Base-by-base conservation (phyloP, 1,140 invertebrate species). In the Diorhabda carinulata region DNA sequence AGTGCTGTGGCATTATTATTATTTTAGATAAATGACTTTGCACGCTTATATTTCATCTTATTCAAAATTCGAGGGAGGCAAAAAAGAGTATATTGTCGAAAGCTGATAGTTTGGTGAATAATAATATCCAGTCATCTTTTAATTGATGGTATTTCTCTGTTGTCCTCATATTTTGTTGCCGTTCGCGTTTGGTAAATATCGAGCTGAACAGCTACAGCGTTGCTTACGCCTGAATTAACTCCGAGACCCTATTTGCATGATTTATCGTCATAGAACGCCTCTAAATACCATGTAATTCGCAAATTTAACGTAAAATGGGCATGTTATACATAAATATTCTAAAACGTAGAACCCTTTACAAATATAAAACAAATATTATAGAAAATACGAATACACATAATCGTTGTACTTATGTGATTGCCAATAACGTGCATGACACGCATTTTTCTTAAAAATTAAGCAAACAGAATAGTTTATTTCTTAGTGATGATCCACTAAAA, bases 211-310 rank as follows among this genome's bases (percentile, higher is more conserved):
- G 60, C 56, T 66, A 47, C 65, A 61, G 44, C 69, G 65, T 70
- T 70, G 72, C 72, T 66, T 68, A 63, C 67, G 70, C 64, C 68
- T 77, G 76, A 74, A 80, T 80, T 80, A 80, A 80, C 78, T 77
- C 68, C 73, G 68, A 76, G 70, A 77, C 79, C 78, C 75, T 74
- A 80, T 78, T 79, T 76, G 73, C 71, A 75, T 78, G 78, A 80
- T 80, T 80, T 79, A 80, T 79, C 10, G 68, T 71, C 63, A 43
- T 77, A 76, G 71, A 78, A 79, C 78, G 75, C 75, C 78, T 78
- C 73, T 79, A 80, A 80, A 78, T 80, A 76, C 75, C 78, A 69
- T 79, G 79, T 80, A 78, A 80, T 80, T 80, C 74, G 74, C 75
- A 78, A 79, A 79, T 78, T 79, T 80, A 79, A 78, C 78, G 77